A percentile compares a stretch with the other conserved stretches of the same genome.
phyloP scores from a whole-genome alignment of 2,113 vertebrate genomes.

The Gallinago undulata region DNA sequence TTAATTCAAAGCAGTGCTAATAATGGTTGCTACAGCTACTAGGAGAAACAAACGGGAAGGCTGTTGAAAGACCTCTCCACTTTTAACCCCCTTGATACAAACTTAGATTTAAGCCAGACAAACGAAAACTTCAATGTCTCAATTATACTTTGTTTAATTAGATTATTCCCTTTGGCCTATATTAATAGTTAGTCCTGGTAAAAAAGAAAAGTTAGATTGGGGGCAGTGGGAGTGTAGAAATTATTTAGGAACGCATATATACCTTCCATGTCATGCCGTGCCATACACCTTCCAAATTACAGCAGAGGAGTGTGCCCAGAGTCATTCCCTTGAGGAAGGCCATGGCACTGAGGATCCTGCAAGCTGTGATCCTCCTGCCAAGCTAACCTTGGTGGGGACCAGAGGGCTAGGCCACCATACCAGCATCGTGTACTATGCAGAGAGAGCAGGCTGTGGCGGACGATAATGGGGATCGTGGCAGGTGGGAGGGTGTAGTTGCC shows the following conservation, averaged over 20 bases:
- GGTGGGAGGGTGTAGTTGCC: rapidly evolving
- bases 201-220: background rate
- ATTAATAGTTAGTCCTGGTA: background rate
- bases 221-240: background rate
- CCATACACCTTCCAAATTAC: background rate
- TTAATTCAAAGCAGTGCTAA: slow-evolving; percentile 32
- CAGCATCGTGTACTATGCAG: background rate
- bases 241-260: background rate
- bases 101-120: background rate
- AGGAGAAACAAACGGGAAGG: slow-evolving; percentile 10
- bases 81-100: slow-evolving; percentile 14
- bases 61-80: background rate
- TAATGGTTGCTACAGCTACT: background rate
- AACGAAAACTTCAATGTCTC: background rate
- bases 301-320: background rate
- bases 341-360: background rate
- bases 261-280: background rate
- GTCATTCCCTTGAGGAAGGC: background rate
- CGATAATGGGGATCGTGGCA: rapidly evolving
- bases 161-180: background rate
- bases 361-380: background rate
- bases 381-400: background rate
- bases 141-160: background rate
- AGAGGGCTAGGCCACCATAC: background rate
- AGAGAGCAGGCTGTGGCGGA: background rate